Evolutionary conservation across 2,797 vertebrate species (phyloP), one percentile per base, ranked within the genome.

Genomic region (Staurois parvus): DNA sequence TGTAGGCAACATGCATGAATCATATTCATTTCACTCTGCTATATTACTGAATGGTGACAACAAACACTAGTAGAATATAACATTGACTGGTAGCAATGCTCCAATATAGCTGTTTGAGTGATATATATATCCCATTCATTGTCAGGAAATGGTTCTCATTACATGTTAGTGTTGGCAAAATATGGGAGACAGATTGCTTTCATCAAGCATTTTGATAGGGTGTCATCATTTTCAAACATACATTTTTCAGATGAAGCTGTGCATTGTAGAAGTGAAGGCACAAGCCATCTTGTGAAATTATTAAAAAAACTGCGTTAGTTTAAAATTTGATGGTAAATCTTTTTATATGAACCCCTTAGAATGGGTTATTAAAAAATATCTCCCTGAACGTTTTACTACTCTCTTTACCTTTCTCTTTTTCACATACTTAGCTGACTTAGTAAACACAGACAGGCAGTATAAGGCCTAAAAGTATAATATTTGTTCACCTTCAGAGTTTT

Each of bases 31-130:
- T 79, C 32, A 42, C 29, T 64, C 12, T 64, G 56, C 29, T 52
- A 77, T 45, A 37, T 73, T 45, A 73, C 72, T 34, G 68, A 70
- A n/a, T 73, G 70, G 34, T 76, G 74, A 29, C 74, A 76, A n/a
- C 28, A 12, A 72, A n/a, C 74, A 28, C 74, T 59, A 13, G 48
- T 56, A 48, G 48, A 77, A 77, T 77, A 64, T 77, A 77, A 34
- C 29, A 34, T 77, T 28, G 32, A 62, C 12, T 64, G 10, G 29
- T 30, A 77, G 29, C 59, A 77, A 32, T 59, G 29, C 75, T 37
- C 29, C 52, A 37, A 30, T 37, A 26, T n/a, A 77, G 29, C 56
- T 77, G 52, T 64, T 77, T 77, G 32, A 77, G 29, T 77, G 52
- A 62, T 77, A 77, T n/a, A 52, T 52, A 52, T 62, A 21, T 64